Conservation (phyloP, 2,888 invertebrate genomes). For the Lymantria dispar region DNA sequence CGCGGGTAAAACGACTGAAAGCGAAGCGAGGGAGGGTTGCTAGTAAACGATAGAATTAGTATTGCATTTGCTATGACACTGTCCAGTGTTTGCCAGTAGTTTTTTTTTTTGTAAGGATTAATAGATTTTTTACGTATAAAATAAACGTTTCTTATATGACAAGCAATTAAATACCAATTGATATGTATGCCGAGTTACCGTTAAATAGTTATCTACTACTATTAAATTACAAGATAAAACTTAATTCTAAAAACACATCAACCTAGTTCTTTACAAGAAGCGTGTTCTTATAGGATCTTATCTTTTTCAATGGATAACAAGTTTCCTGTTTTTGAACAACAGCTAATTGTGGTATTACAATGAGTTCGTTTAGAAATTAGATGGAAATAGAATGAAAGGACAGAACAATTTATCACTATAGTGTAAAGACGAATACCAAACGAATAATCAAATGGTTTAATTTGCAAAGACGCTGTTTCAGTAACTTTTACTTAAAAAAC, state of each 20-base stretch:
- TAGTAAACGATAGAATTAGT: no score
- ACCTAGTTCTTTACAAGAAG: not conserved
- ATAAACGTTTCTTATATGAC: no score
- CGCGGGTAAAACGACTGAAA: no score
- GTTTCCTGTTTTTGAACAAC: not conserved
- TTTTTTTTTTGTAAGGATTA: no score
- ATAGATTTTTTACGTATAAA: no score
- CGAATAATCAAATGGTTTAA: not conserved
- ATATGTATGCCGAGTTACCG: not conserved
- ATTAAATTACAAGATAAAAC: slow-evolving; percentile 5
- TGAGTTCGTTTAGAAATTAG: not conserved
- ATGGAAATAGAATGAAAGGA: not conserved
- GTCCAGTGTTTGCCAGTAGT: no score
- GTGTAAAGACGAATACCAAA: not conserved
- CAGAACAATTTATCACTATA: not conserved
- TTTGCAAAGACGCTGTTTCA: no score
- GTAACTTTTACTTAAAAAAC: not conserved
- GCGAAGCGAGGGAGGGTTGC: no score
- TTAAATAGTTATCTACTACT: not conserved
- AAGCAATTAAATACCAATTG: not conserved
- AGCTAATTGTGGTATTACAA: not conserved
- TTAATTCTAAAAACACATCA: not conserved
- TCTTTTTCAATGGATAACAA: not conserved
- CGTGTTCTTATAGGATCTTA: not conserved
- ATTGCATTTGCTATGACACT: no score